Conservation (phyloP, 2,113 vertebrate species). For the Rhinichthys klamathensis region DNA sequence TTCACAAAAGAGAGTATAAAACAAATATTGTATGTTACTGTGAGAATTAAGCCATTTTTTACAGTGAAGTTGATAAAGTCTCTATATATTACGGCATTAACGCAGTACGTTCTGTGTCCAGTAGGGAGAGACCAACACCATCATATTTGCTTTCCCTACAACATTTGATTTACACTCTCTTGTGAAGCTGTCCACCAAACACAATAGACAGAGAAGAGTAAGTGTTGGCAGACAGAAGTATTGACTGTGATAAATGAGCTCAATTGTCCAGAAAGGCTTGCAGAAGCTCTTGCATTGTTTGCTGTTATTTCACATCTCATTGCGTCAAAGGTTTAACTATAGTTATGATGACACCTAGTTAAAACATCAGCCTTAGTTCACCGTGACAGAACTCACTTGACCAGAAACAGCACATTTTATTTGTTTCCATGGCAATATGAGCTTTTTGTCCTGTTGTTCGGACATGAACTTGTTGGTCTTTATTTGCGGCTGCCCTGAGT, state of each 20-base stretch:
- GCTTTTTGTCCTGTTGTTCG: background rate
- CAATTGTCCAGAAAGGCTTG: background rate
- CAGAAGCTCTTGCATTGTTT: background rate
- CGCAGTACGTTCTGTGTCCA: background rate
- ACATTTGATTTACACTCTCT: background rate
- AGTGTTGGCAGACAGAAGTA: background rate
- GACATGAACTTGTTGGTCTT: slow-evolving; percentile 5
- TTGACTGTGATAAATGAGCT: background rate
- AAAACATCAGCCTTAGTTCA: slow-evolving; percentile 22
- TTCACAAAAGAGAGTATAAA: background rate
- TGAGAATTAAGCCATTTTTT: too few species aligned
- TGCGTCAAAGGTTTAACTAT: background rate
- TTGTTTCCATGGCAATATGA: background rate
- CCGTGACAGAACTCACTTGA: slow-evolving; percentile 31
- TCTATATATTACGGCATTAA: background rate
- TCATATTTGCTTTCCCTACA: background rate
- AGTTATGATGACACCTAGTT: slow-evolving; percentile 38
- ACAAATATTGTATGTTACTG: background rate
- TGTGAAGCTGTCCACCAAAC: background rate
- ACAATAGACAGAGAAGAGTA: background rate
- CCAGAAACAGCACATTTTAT: background rate
- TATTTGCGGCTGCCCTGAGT: background rate
- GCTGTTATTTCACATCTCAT: background rate
- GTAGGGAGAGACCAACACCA: background rate
- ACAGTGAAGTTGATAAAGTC: background rate